Base-by-base conservation (phyloP, 2,797 vertebrate genomes). In the Amblyraja radiata region DNA sequence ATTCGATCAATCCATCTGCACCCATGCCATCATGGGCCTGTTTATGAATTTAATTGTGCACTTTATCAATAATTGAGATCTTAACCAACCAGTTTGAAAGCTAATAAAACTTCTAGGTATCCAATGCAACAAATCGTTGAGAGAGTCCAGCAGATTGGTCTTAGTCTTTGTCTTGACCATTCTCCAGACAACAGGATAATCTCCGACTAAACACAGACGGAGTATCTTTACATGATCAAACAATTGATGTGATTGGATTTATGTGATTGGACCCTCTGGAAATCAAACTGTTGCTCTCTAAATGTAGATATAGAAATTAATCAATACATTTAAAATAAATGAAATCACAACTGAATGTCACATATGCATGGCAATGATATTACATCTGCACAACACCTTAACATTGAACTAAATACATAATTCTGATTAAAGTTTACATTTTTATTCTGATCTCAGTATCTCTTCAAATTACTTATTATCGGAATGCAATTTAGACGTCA, bases 341-440 rank as follows among this genome's bases (percentile, higher is more conserved):
- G 18, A 73, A 90, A 90, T 4, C 32, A 90, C n/a, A 73, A 11
- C 68, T 71, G 9, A 84, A 18, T 71, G 61, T 71, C 23, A 32
- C 14, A 68, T 25, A 90, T 71, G n/a, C 21, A 21, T 23, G 16
- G 71, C 65, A 13, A n/a, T 71, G 23, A 18, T 28, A 73, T 28
- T 73, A 74, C 36, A 73, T 39, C 11, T 46, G 25, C 11, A 74
- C 25, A 25, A 23, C 10, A 10, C 21, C 18, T 71, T 36, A 68
- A 90, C 8, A 71, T 71, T 90, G 65, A 39, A 36, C 65, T 71
- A 36, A 73, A 73, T 9, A 39, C 5, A 25, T 90, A 91, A 25
- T 91, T 21, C 36, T 91, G 90, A 91, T 71, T 32, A 73, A 91
- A 91, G 68, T 91, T 73, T 86, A 86, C 28, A 84, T 84, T 63